Evolutionary conservation across 2,113 vertebrate genomes (phyloP), one percentile per base, ranked within the genome.

Genomic region (Melierax canorus): DNA sequence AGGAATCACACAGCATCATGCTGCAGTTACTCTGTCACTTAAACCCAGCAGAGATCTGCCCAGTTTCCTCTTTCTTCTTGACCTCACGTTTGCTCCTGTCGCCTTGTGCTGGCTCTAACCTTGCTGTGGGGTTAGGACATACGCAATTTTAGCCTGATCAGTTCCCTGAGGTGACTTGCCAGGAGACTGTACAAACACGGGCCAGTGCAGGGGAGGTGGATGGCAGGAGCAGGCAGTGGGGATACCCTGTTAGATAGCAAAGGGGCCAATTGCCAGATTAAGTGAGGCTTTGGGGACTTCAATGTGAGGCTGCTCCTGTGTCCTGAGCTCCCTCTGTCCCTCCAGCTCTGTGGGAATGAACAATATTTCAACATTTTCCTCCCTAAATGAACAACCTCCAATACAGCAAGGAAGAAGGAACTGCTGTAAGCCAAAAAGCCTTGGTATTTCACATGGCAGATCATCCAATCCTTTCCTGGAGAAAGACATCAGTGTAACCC

Each of bases 131-230:
- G 7, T 48, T 14, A 32, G 63, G 27, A 67, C 22, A 53, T 1
- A 7, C 0, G 9, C 1, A 3, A 29, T 48, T 48, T 41, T 14
- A 59, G 38, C 55, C 50, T 23, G 4, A 34, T 21, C 7, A 6
- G 29, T 14, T 39, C 64, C 29, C 41, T 5, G 9, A 43, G 18
- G n/a, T 32, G 45, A 38, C 55, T 38, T 38, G 32, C 41, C 34
- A 63, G 50, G 22, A 74, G 22, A 21, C 38, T 22, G 11, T 5
- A 51, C 1, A 0, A 43, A 50, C 19, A 2, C 38, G 20, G 39
- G 34, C 32, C 53, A 73, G 39, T 12, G 22, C n/a, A 38, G 39
- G 26, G 30, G 41, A 48, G 19, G 11, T 16, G 16, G 27, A 16
- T 12, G 10, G 27, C 34, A 64, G 62, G 2, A 77, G 8, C 30